Evolutionary conservation across 2,797 vertebrate genomes (phyloP).

Genomic region (Otolemur crassicaudatus): DNA sequence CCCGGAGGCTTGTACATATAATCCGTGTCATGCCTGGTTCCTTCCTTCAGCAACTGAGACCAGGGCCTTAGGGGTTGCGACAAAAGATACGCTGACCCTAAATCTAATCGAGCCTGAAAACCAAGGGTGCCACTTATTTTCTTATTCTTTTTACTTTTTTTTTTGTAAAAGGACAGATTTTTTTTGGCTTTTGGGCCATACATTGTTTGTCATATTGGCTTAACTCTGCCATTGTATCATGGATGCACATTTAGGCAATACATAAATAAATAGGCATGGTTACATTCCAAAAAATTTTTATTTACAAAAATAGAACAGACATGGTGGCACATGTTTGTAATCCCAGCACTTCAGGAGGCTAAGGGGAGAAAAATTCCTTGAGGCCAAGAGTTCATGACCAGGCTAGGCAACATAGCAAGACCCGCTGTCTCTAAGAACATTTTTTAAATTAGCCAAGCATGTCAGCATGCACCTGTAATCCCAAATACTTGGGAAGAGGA

Average conservation of each 20-base stretch:
- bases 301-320: neutral
- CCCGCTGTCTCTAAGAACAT: too few species aligned
- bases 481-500: neutral
- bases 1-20: too few species aligned
- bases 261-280: neutral
- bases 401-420: too few species aligned
- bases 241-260: neutral
- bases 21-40: too few species aligned
- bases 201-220: neutral
- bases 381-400: too few species aligned
- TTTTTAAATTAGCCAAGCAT: neutral
- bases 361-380: too few species aligned
- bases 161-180: neutral
- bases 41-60: too few species aligned
- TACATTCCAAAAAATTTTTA: slow-evolving; percentile 5
- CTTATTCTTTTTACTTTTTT: neutral
- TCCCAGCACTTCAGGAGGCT: too few species aligned
- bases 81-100: neutral
- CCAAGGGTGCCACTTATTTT: too few species aligned
- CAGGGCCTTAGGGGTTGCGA: too few species aligned
- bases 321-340: too few species aligned
- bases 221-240: neutral
- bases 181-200: neutral
- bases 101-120: neutral
- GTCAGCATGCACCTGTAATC: neutral